These are phyloP conservation scores for Oscheius sp. DNA, from an alignment of 2,888 invertebrate species.

Conservation along the genomic window DNA sequence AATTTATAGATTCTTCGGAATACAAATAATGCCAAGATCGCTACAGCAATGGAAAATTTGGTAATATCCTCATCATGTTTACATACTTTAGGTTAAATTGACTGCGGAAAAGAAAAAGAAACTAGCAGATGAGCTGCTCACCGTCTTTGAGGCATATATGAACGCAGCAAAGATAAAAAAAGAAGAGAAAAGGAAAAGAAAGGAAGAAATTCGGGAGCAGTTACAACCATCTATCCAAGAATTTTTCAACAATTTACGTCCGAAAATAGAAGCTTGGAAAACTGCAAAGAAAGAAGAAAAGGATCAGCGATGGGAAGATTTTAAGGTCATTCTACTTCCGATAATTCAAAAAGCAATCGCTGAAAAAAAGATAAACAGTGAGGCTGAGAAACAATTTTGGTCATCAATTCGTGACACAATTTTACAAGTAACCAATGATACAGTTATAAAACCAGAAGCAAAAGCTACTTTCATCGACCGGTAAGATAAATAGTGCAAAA, in stretches of 20 bases:
- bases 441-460: not conserved
- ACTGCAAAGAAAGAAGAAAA: constrained; percentile 13
- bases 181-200: constrained; percentile 1
- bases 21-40: not conserved
- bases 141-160: constrained; percentile 4
- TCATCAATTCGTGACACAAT: not conserved
- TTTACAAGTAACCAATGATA: not conserved
- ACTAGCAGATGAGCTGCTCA: not conserved
- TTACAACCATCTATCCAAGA: constrained; percentile 6
- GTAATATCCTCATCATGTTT: no score
- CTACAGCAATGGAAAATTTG: not conserved
- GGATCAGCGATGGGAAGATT: constrained; percentile 16
- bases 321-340: not conserved
- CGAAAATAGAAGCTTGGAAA: not conserved
- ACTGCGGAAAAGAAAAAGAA: not conserved
- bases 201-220: not conserved
- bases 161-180: constrained; percentile 8
- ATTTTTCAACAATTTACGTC: constrained; percentile 10
- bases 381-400: constrained; percentile 7
- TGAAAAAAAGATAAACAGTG: constrained; percentile 10
- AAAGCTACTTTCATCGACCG: constrained; percentile 21
- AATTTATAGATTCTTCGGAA: not conserved
- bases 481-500: constrained; percentile 4
- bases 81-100: no score
- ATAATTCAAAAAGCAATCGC: not conserved